phyloP scores from a whole-genome alignment of 2,113 vertebrate genomes.

The Arizona elegans region DNA sequence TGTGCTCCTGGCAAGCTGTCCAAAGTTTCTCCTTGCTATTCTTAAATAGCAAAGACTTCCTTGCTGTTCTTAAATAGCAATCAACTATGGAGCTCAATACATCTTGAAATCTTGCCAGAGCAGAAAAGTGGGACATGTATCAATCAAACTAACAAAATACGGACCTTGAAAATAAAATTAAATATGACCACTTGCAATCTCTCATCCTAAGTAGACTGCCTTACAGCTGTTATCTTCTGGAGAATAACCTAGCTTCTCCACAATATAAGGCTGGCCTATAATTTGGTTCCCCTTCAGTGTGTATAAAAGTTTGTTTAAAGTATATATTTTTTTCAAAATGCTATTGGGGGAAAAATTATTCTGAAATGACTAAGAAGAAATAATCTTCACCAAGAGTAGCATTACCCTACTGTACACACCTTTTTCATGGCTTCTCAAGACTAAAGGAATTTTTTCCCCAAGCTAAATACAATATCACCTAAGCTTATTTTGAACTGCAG shows the following conservation, averaged over 20 bases:
- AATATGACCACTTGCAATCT: not conserved
- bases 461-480: constrained; percentile 46
- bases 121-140: not conserved
- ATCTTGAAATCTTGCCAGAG: not conserved
- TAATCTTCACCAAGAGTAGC: not conserved
- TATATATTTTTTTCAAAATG: constrained; percentile 30
- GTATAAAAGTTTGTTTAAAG: constrained; percentile 42
- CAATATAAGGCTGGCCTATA: not conserved
- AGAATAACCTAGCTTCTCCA: not conserved
- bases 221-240: not conserved
- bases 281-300: not conserved
- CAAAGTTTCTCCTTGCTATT: not conserved
- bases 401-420: constrained; percentile 39
- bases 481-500: constrained; percentile 51
- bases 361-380: not conserved
- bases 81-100: not conserved
- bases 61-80: constrained; percentile 32
- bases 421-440: constrained; percentile 38
- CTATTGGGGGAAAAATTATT: constrained; percentile 45
- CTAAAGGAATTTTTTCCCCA: constrained; percentile 50
- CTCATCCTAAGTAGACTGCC: constrained; percentile 13
- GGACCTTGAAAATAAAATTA: not conserved
- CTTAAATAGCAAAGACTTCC: constrained; percentile 21
- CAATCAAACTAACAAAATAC: not conserved
- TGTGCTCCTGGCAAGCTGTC: not conserved